Base-by-base conservation (phyloP, 2,113 vertebrate genomes). In the Ptilonorhynchus violaceus region DNA sequence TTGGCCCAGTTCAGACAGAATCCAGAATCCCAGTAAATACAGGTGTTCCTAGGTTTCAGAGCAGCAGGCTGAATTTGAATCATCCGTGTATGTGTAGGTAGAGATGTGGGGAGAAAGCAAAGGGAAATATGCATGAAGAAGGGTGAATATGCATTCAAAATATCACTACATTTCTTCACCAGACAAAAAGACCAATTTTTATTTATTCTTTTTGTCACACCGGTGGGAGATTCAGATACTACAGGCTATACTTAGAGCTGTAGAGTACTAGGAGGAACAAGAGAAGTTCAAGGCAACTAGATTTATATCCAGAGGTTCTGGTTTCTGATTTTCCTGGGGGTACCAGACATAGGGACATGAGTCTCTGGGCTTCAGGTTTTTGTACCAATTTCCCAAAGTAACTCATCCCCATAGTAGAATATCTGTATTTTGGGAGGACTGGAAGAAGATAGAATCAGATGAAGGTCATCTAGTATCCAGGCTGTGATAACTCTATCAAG, bases 301-400 rank as follows among this genome's bases (percentile, higher is more conserved):
- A 58, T 70, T 53, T 3, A 33, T 70, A 58, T 17, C 27, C 39
- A 67, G 19, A 79, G 28, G 19, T 24, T 63, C 5, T n/a, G 22
- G 8, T 84, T 81, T 82, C 53, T 85, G 16, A 23, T 69, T 79
- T 88, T 82, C 15, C 11, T 73, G 8, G 4, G 33, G 5, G 6
- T 44, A 19, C 5, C 7, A 28, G 4, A 15, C 1, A 2, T 10
- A 60, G 0, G 1, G 12, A 41, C 10, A 13, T 5, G 58, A 85
- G 6, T 6, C 85, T 67, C 49, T 78, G n/a, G 35, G 6, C 15
- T 85, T 11, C 23, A 39, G 13, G 13, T 3, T 28, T 76, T 41
- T 69, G 18, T 49, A 31, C 17, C 25, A 9, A 27, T 49, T 75
- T 72, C 41, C 52, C 33, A 69, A 63, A 85, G 1, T 15, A 46